Evolutionary conservation across 2,113 vertebrate genomes (phyloP), one percentile per base, ranked within the genome.

Genomic region (Forbesichthys agassizii): DNA sequence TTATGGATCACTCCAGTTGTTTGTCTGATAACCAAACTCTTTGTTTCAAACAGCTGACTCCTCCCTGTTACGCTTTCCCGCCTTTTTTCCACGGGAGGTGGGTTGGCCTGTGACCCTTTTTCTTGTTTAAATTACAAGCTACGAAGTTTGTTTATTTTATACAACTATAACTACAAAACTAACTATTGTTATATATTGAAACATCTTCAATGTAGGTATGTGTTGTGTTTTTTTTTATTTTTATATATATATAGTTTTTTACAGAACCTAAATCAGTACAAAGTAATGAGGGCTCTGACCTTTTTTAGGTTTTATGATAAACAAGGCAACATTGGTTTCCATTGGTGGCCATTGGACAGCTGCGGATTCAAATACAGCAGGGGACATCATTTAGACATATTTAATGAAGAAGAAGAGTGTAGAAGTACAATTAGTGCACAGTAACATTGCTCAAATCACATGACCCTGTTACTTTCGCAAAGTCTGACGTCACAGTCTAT

Each of bases 1-100:
- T 86, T 77, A 83, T 88, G 75, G 80, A 84, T 87, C 33, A 36
- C 64, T 71, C 58, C 67, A 71, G 66, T 80, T 88, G 78, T 75
- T 27, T 79, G 67, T 73, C 60, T 61, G 63, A 78, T 86, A 77
- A 87, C 69, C 72, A 79, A 74, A 68, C 61, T 61, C 56, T 87
- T 89, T 73, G 57, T 69, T 61, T 61, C 42, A 13, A 74, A 10
- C 54, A 68, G 66, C 12, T 36, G 12, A 20, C 48, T 54, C 61
- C 12, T 47, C 33, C 64, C 51, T 33, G 10, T 18, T 33, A 11
- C 20, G 27, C 48, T 57, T 7, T 33, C 46, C 18, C 4, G 9
- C 53, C 53, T 47, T 8, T 8, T 20, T 18, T 53, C 7, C 36
- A 42, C 7, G 36, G 36, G 5, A 42, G 36, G 36, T 8, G 36